Evolutionary conservation across 2,113 vertebrate species (phyloP), one percentile per base, ranked within the genome.

Genomic region (Calypte anna): DNA sequence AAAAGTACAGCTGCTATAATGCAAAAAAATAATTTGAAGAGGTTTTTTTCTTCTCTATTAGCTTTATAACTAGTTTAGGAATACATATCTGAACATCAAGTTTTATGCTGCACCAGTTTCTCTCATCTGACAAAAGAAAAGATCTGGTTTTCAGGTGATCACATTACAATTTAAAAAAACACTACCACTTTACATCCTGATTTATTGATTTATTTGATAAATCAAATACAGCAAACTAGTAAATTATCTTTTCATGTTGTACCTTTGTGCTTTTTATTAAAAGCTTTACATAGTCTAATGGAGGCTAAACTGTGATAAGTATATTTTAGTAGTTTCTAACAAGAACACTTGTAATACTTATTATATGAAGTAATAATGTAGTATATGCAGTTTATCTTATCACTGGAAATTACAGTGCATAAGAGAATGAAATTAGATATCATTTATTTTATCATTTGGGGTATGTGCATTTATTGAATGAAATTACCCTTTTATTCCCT

Each of bases 261-360:
- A 62, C 9, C 25, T 78, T 38, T 73, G 12, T 1, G 6, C 44
- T 83, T 83, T 10, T 31, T 54, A 40, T n/a, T 77, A 79, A 67
- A 2, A 36, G 14, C 7, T 54, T 62, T 30, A 23, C 0, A 27
- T 9, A 0, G 77, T 44, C 10, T 12, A 51, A 58, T 54, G 40
- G 16, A 28, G 50, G 44, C 19, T 22, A 30, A 70, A 4, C 4
- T 6, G 7, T 33, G 4, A 6, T 8, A 58, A 54, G n/a, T 44
- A 38, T 69, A 54, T 64, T 77, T 44, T 19, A 77, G 23, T 6
- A 80, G 10, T 44, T 83, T 73, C 13, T 67, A n/a, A 66, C 64
- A 58, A 64, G 40, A 63, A 33, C 31, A 43, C 7, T 20, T 48
- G 7, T 15, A 86, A 40, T 40, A 72, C 17, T 24, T 28, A 9